Conservation (phyloP, 1,140 invertebrate species). For the Neotoxoptera formosana region DNA sequence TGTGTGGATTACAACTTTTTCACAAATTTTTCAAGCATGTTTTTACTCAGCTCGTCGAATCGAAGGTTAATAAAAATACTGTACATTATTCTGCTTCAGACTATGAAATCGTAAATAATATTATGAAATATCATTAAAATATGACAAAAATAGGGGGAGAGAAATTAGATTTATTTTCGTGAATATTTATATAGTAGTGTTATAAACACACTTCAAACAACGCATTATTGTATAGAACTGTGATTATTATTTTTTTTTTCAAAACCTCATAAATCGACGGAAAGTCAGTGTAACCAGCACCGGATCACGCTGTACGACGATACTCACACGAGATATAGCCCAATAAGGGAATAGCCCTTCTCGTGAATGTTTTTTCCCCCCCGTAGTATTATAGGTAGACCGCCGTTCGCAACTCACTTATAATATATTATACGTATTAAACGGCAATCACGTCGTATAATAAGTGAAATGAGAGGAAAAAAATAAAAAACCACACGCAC, state of each 20-base stretch:
- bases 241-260: neutral
- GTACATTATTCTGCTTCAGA: neutral
- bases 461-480: constrained; percentile 9
- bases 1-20: too few relatives aligned
- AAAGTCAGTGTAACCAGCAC: neutral
- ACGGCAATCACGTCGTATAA: neutral
- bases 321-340: neutral
- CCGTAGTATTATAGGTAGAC: too few relatives aligned
- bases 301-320: neutral
- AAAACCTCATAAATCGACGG: neutral
- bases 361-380: neutral
- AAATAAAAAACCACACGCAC: neutral
- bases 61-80: neutral
- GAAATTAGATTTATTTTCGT: too few relatives aligned
- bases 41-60: neutral
- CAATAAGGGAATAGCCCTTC: neutral
- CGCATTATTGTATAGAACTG: neutral
- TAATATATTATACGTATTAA: neutral
- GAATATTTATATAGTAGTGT: neutral
- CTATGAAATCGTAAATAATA: neutral
- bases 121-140: neutral
- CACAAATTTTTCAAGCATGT: neutral
- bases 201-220: neutral
- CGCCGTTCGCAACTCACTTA: neutral
- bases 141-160: neutral